Conservation (phyloP, 2,113 vertebrate genomes). For the Onychostoma macrolepis region DNA sequence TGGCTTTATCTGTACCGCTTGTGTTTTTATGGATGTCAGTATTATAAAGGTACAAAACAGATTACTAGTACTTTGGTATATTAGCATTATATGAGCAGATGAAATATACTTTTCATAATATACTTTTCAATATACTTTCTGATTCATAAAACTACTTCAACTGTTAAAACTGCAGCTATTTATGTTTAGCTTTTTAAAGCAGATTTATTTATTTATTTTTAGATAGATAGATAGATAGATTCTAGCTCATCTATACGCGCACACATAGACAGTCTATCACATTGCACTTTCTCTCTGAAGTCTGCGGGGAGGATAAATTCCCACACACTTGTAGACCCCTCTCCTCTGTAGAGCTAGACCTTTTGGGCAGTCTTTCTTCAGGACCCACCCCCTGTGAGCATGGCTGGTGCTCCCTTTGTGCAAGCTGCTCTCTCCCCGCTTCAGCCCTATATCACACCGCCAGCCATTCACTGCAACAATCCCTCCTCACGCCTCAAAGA, state of each 20-base stretch:
- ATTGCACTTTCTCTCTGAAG: slow-evolving; percentile 63
- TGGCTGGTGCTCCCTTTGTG: slow-evolving; percentile 90
- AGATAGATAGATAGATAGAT: background rate
- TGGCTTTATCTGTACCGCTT: background rate
- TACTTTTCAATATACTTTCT: background rate
- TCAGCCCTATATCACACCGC: slow-evolving; percentile 83
- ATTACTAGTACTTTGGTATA: background rate
- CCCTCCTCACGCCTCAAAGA: slow-evolving; percentile 91
- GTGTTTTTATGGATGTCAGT: background rate
- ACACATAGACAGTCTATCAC: slow-evolving; percentile 43
- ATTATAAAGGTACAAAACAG: background rate
- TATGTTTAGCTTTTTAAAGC: too few species aligned
- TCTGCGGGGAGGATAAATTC: slow-evolving; percentile 38
- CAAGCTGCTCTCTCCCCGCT: slow-evolving; percentile 86
- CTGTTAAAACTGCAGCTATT: background rate
- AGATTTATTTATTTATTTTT: background rate
- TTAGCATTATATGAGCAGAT: background rate
- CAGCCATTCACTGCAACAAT: slow-evolving; percentile 92
- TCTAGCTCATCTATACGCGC: background rate
- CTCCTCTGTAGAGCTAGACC: slow-evolving; percentile 77
- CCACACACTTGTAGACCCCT: slow-evolving; percentile 63
- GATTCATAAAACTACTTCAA: background rate
- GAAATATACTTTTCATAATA: background rate
- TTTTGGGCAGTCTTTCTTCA: slow-evolving; percentile 76
- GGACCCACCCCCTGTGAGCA: slow-evolving; percentile 70